A percentile compares a stretch with the other conserved stretches of the same genome.
These are phyloP conservation scores for human DNA, from an alignment of 2,113 vertebrate species.

Conservation along the genomic window DNA sequence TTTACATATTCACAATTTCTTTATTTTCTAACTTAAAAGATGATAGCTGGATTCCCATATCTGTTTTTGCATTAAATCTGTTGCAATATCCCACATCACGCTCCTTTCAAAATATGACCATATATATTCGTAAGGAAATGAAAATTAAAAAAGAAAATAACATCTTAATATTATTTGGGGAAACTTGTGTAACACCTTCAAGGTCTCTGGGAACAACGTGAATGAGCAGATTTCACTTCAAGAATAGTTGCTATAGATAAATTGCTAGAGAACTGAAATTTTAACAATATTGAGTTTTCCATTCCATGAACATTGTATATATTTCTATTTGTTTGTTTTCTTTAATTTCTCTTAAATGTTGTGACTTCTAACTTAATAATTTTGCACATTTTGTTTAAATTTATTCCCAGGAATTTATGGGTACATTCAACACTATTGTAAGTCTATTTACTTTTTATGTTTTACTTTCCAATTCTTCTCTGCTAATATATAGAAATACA, in stretches of 20 bases:
- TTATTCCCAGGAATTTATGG: not conserved
- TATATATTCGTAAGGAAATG: not conserved
- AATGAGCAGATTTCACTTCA: not conserved
- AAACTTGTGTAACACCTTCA: not conserved
- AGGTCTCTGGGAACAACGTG: not conserved
- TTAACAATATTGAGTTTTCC: not conserved
- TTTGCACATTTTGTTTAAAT: not conserved
- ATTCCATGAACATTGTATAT: no score
- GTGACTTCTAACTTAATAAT: not conserved
- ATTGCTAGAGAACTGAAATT: not conserved
- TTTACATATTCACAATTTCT: not conserved
- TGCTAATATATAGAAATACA: not conserved
- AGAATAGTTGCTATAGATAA: not conserved
- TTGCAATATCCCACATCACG: not conserved
- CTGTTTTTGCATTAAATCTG: not conserved
- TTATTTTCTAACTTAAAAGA: not conserved
- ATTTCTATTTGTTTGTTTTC: not conserved
- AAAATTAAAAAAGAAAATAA: not conserved
- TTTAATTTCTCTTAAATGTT: not conserved
- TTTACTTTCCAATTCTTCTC: not conserved
- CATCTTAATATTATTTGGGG: not conserved
- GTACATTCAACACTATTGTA: not conserved
- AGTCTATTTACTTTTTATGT: not conserved
- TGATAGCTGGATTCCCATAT: not conserved
- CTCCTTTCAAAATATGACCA: not conserved